phyloP scores from a whole-genome alignment of 2,113 vertebrate species.

The Odontophorus gujanensis region DNA sequence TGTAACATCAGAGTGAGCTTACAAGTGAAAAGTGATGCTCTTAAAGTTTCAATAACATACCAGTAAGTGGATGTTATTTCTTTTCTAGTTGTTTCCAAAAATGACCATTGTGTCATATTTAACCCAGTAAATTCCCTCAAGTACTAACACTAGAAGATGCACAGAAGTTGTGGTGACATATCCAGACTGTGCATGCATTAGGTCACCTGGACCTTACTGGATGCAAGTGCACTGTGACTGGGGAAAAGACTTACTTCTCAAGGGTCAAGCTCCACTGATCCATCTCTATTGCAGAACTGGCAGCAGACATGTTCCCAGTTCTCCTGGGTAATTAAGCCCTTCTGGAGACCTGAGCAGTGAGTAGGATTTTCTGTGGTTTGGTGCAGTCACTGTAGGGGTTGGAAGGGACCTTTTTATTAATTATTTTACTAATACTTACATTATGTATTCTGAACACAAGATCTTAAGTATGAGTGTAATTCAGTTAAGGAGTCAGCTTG shows the following conservation, averaged over 20 bases:
- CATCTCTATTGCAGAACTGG: background rate
- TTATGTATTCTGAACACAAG: background rate
- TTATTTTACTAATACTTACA: too few relatives aligned
- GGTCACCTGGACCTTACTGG: background rate
- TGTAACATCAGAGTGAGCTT: background rate
- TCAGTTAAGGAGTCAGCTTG: background rate
- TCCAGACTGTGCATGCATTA: background rate
- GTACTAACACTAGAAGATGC: background rate
- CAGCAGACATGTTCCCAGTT: background rate
- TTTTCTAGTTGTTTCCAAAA: background rate
- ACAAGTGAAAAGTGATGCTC: background rate
- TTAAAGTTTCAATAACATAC: background rate
- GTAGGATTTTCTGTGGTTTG: background rate
- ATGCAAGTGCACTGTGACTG: background rate
- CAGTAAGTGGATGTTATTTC: background rate
- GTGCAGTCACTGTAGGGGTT: background rate
- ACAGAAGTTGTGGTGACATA: background rate
- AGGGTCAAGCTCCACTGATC: background rate
- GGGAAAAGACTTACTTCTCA: background rate
- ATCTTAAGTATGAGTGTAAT: background rate
- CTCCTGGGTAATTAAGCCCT: background rate
- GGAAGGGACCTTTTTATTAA: too few relatives aligned
- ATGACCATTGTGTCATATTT: background rate
- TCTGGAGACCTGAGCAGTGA: background rate
- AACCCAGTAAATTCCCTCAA: background rate